Evolutionary conservation across 2,113 vertebrate genomes (phyloP).

Genomic region (Carlito syrichta): DNA sequence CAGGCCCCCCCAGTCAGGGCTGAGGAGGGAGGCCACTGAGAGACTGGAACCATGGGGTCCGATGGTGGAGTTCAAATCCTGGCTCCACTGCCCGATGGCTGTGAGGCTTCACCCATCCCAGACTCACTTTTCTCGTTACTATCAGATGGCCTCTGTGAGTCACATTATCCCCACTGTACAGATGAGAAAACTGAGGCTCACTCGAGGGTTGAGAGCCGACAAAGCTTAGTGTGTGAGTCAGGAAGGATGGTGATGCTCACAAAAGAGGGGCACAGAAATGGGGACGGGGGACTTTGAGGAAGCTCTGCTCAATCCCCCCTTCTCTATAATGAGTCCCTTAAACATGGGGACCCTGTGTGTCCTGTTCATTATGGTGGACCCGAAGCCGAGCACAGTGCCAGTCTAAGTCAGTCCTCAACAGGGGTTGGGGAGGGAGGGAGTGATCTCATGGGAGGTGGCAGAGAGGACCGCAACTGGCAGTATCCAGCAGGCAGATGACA

Average conservation of each 20-base stretch:
- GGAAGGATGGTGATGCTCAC: neutral
- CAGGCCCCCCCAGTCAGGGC: neutral
- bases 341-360: neutral
- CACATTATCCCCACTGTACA: neutral
- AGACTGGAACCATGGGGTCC: fast-evolving
- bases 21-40: neutral
- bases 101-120: neutral
- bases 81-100: fast-evolving
- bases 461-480: neutral
- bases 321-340: neutral
- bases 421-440: neutral
- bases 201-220: neutral
- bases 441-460: neutral
- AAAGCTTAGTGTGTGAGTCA: neutral
- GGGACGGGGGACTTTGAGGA: neutral
- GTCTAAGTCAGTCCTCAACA: neutral
- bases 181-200: neutral
- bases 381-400: fast-evolving
- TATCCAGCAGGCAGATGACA: too few species aligned
- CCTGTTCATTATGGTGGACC: neutral
- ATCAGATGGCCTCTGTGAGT: neutral
- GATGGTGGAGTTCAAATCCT: neutral
- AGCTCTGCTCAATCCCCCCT: neutral
- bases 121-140: neutral
- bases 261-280: neutral